Base-by-base conservation (phyloP, 2,888 invertebrate species). In the Scaptomyza tumidula region DNA sequence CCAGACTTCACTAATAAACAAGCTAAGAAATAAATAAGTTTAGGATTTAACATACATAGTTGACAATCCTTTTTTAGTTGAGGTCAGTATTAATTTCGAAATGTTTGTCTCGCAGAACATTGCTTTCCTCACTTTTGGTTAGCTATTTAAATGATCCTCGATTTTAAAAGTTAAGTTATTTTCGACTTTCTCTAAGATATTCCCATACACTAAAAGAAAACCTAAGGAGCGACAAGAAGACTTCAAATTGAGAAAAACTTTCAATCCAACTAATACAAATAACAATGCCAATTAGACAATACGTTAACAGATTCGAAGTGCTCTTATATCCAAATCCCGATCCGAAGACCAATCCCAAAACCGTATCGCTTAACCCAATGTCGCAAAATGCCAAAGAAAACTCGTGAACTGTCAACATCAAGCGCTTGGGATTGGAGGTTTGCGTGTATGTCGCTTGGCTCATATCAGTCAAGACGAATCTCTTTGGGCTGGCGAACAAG, bases 401-500 rank as follows among this genome's bases (percentile, higher is more conserved):
- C 71, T 86, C 84, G 83, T 80, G 74, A 86, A 86, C 72, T 85
- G 86, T 88, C 86, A 75, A 84, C 85, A 76, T 75, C 63, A 67
- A 66, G 68, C 50, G 50, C 19, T 59, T 55, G 39, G 35, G 33
- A 57, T 50, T 39, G 37, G 43, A 58, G 74, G 55, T 74, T 89
- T 81, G 90, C 89, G 89, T 89, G 89, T 79, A 70, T 79, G 78
- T 78, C 76, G 69, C 71, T 68, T 73, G 73, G 68, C 81, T 83
- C 81, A 80, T 89, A 89, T 89, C 89, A 86, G 83, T 81, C 85
- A 83, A 80, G 79, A 81, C 69, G 75, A 78, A 89, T 89, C 89
- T 88, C 73, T 54, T 48, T 64, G 67, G 68, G 56, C 74, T 63
- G 68, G 44, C 61, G 37, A 79, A 84, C 88, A 86, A 82, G 78